phyloP scores from a whole-genome alignment of 2,113 vertebrate genomes.

The Sialia sialis region DNA sequence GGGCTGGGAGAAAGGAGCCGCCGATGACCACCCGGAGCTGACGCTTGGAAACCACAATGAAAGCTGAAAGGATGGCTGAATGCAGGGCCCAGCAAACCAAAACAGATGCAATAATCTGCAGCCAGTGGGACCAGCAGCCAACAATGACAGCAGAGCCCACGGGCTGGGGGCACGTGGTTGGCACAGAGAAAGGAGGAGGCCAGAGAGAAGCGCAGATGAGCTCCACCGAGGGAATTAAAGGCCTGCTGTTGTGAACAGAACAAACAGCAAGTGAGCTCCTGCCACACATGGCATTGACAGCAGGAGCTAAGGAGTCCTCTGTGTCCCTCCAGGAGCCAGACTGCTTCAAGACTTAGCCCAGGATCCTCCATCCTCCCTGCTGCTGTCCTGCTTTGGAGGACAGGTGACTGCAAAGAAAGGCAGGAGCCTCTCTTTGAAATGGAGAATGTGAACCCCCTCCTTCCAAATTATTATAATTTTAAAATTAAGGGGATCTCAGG shows the following conservation, averaged over 20 bases:
- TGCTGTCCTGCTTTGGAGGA: too few species aligned
- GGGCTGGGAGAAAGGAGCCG: neutral
- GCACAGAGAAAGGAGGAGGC: constrained; percentile 32
- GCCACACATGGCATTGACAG: neutral
- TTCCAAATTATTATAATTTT: too few species aligned
- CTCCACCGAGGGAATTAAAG: constrained; percentile 16
- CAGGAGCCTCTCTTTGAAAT: too few species aligned
- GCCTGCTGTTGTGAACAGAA: neutral
- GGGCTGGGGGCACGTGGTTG: constrained; percentile 21
- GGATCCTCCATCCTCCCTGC: neutral
- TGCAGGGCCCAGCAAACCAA: constrained; percentile 17
- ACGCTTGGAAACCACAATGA: neutral
- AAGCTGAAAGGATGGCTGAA: constrained; percentile 31
- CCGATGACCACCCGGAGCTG: neutral
- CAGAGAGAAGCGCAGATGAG: constrained; percentile 33
- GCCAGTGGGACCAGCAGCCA: constrained; percentile 54
- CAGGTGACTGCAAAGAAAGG: too few species aligned
- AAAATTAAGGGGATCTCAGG: too few species aligned
- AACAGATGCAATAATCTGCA: constrained; percentile 26
- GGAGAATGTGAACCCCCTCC: too few species aligned
- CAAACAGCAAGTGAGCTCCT: neutral
- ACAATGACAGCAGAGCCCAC: constrained; percentile 11
- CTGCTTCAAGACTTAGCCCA: neutral
- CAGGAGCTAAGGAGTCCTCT: neutral
- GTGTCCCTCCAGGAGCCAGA: neutral